Evolutionary conservation across 2,113 vertebrate species (phyloP), one percentile per base, ranked within the genome.

Genomic region (Fregetta grallaria): DNA sequence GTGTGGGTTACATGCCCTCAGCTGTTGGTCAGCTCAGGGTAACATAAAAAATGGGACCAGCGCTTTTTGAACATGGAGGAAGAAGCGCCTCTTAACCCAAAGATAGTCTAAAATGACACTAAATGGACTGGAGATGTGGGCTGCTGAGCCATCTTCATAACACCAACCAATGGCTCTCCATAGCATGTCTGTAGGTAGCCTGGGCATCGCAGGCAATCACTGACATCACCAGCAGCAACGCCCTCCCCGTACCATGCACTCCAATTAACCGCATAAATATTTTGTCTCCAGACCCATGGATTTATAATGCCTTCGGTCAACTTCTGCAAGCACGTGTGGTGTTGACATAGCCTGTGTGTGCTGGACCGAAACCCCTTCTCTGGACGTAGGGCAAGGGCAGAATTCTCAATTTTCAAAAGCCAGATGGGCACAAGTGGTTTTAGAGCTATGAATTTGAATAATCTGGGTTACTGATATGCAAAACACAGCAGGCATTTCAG

Each of bases 81-180:
- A 55, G 5, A 70, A 88, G 25, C 0, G 3, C 1, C 0, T 47
- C 29, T 83, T 16, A 16, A 36, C 36, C 14, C 53, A 40, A 67
- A 76, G 25, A 13, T 0, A 7, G 10, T 7, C 10, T 53, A 7
- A 65, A n/a, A 36, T 0, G 6, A 5, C 11, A 34, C 1, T 15
- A 15, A 50, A 3, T 1, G 12, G 79, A 18, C 11, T 8, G 42
- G 25, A 34, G 36, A 3, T 7, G 16, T 7, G 30, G 22, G 86
- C 21, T 62, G 75, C 75, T 59, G 55, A 59, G 23, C 6, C 52
- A 32, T 0, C 21, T 16, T 22, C 49, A 1, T 13, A 21, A 0
- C 72, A 4, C 7, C 66, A 55, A 1, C 11, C 63, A 8, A 2
- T 3, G 1, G 27, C 25, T 56, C 14, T 26, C 40, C 20, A 1